phyloP scores from a whole-genome alignment of 2,888 invertebrate species.

The Cantharis flavilabris region DNA sequence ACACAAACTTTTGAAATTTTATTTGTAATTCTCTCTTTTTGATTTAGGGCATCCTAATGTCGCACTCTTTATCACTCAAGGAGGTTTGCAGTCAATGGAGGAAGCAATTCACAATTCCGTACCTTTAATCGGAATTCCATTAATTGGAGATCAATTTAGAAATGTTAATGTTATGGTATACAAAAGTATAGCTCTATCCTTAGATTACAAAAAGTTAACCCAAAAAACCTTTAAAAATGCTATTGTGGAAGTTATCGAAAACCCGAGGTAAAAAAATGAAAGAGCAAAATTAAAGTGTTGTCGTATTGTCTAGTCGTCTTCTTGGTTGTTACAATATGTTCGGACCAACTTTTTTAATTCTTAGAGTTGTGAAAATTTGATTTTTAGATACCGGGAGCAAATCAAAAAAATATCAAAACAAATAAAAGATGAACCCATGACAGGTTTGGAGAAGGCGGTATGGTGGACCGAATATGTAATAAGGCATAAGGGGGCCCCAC shows the following conservation, averaged over 20 bases:
- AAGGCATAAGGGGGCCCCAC: background rate
- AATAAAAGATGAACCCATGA: background rate
- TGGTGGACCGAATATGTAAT: background rate
- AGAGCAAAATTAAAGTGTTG: too few species aligned
- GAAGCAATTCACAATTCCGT: constrained; percentile 54
- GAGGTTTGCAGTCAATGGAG: constrained; percentile 55
- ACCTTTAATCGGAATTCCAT: constrained; percentile 54
- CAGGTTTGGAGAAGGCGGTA: background rate
- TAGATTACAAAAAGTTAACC: constrained; percentile 17
- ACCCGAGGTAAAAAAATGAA: constrained; percentile 20
- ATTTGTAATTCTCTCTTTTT: too few species aligned
- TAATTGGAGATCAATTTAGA: constrained; percentile 47
- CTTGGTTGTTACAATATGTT: too few species aligned
- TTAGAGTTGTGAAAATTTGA: too few species aligned
- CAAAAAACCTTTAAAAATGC: constrained; percentile 15
- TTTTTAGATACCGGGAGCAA: background rate
- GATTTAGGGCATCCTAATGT: constrained; percentile 51
- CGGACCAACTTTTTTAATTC: too few species aligned
- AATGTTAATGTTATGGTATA: constrained; percentile 24
- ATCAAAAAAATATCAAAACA: background rate
- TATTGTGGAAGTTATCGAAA: constrained; percentile 31
- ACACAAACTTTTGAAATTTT: background rate
- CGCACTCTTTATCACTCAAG: constrained; percentile 56
- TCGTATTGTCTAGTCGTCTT: too few species aligned
- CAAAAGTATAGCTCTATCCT: constrained; percentile 12